Evolutionary conservation across 2,113 vertebrate genomes (phyloP).

Genomic region (Melozone crissalis): DNA sequence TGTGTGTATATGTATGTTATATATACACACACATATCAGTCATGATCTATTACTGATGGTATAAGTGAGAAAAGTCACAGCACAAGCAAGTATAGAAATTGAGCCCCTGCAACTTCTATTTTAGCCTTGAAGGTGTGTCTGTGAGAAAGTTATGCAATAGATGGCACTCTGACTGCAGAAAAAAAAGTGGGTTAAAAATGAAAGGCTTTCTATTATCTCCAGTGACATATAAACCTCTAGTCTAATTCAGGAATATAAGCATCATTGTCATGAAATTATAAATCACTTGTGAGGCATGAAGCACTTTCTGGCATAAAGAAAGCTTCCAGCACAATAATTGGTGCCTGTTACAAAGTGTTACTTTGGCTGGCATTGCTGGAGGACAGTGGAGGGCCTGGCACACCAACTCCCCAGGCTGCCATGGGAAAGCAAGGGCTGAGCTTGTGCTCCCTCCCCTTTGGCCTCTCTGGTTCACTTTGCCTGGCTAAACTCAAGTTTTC

Average conservation of each 20-base stretch:
- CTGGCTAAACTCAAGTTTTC: background rate
- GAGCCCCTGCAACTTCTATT: background rate
- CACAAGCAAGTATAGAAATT: background rate
- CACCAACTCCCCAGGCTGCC: background rate
- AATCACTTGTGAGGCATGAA: background rate
- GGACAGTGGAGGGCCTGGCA: background rate
- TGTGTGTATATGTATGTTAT: background rate
- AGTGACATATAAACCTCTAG: background rate
- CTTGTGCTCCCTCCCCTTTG: background rate
- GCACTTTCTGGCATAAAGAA: background rate
- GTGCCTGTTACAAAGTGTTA: background rate
- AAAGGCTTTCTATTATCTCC: background rate
- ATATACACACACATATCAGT: background rate
- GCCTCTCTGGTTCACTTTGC: background rate
- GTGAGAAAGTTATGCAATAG: background rate
- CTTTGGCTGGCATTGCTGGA: background rate
- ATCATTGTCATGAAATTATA: background rate
- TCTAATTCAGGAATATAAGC: background rate
- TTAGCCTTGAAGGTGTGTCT: background rate
- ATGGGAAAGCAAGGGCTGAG: background rate
- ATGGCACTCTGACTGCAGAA: background rate
- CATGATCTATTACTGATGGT: background rate
- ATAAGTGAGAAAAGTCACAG: background rate
- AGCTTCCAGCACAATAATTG: background rate
- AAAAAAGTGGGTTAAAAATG: background rate